Evolutionary conservation across 2,888 invertebrate genomes (phyloP).

Genomic region (Xestia sexstrigata): DNA sequence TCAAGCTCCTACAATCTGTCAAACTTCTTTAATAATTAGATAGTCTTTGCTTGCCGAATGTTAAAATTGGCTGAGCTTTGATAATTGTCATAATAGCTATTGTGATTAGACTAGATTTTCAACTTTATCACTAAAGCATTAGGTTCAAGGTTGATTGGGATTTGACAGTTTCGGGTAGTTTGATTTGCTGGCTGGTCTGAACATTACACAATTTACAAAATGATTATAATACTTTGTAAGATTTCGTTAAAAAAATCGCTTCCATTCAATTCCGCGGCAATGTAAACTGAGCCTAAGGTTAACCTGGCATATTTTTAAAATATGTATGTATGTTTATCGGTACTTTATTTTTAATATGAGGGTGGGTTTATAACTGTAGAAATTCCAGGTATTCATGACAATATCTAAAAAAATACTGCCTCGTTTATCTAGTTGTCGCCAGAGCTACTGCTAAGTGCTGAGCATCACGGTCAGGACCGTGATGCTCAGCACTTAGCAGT

Average conservation of each 20-base stretch:
- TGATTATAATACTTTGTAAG: background rate
- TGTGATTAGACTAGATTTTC: no score
- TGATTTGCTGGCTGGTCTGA: no score
- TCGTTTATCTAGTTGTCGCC: background rate
- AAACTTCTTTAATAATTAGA: no score
- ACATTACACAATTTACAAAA: background rate
- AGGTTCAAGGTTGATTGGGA: no score
- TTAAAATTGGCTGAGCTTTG: no score
- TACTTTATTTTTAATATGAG: constrained; percentile 8
- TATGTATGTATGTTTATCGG: background rate
- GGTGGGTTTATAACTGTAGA: constrained; percentile 2
- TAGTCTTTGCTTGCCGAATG: no score
- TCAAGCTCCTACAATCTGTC: no score
- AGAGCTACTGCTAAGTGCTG: no score
- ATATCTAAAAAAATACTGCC: background rate
- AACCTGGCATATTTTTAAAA: background rate
- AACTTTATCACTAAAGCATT: no score
- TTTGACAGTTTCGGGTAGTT: no score
- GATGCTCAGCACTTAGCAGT: no score
- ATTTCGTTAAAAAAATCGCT: background rate
- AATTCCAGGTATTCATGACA: background rate
- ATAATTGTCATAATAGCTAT: no score
- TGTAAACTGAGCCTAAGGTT: background rate
- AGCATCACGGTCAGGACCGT: background rate
- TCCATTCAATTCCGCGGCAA: background rate